phyloP scores from a whole-genome alignment of 2,888 invertebrate genomes.

The Rhopalosiphum nymphaeae region DNA sequence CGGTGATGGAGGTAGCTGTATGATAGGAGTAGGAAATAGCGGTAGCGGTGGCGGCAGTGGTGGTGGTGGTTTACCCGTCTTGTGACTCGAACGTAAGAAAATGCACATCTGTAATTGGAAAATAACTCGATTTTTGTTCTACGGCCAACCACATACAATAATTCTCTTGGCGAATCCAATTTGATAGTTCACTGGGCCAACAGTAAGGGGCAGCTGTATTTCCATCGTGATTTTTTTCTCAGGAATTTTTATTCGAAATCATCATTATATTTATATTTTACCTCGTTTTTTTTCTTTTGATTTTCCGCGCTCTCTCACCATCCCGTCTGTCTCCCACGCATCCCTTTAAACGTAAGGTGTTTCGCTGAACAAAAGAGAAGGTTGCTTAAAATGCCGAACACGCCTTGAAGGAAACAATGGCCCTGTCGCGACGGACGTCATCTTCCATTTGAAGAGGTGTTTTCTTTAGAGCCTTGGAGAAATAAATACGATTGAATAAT shows the following conservation, averaged over 20 bases:
- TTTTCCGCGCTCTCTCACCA: background rate
- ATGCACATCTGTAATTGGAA: slow-evolving; percentile 58
- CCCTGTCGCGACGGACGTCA: slow-evolving; percentile 7
- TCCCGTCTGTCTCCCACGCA: background rate
- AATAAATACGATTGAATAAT: slow-evolving; percentile 10
- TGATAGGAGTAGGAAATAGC: background rate
- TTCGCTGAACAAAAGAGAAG: slow-evolving; percentile 21
- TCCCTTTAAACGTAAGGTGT: background rate
- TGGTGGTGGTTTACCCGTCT: background rate
- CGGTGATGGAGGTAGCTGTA: background rate
- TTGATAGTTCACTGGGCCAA: slow-evolving; percentile 56
- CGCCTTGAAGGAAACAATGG: slow-evolving; percentile 41
- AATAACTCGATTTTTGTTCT: slow-evolving; percentile 57
- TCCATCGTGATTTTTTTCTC: slow-evolving; percentile 19
- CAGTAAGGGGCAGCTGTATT: slow-evolving; percentile 11
- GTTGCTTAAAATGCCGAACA: slow-evolving; percentile 38
- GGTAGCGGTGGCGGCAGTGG: background rate
- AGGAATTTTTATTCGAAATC: slow-evolving; percentile 24
- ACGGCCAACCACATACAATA: slow-evolving; percentile 10
- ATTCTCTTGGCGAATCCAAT: slow-evolving; percentile 51
- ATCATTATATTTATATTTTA: slow-evolving; percentile 38
- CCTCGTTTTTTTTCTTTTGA: background rate
- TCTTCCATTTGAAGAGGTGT: slow-evolving; percentile 26
- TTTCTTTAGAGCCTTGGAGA: slow-evolving; percentile 26
- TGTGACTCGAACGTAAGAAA: slow-evolving; percentile 32